These are phyloP conservation scores for Clarias gariepinus DNA, from an alignment of 2,113 vertebrate genomes.

Conservation along the genomic window DNA sequence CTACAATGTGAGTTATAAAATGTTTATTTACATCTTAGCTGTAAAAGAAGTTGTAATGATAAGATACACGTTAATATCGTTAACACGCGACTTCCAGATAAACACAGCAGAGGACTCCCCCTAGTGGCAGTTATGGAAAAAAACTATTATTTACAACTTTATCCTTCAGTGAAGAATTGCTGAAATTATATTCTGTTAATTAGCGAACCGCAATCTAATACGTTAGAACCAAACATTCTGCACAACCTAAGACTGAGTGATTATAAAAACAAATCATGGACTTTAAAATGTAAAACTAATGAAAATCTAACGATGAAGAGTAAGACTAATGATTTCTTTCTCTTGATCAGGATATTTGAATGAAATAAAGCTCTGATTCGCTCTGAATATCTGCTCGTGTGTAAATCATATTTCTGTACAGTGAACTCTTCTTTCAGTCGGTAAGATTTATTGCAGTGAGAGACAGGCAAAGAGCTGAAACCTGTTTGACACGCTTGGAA, in stretches of 20 bases:
- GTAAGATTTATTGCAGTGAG: constrained; percentile 7
- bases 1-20: neutral
- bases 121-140: neutral
- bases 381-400: neutral
- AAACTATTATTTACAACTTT: neutral
- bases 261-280: neutral
- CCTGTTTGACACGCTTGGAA: constrained; percentile 48
- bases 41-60: neutral
- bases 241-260: neutral
- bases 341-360: neutral
- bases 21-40: neutral
- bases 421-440: neutral
- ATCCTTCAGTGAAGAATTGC: no score
- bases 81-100: neutral
- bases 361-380: neutral
- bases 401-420: neutral
- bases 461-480: constrained; percentile 28
- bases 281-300: neutral
- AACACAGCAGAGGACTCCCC: neutral
- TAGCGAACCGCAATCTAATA: neutral
- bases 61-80: neutral
- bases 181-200: neutral
- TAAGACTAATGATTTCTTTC: no score
- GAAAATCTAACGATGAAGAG: no score
- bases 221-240: neutral